phyloP scores from a whole-genome alignment of 2,113 vertebrate species.

The Strix aluco region DNA sequence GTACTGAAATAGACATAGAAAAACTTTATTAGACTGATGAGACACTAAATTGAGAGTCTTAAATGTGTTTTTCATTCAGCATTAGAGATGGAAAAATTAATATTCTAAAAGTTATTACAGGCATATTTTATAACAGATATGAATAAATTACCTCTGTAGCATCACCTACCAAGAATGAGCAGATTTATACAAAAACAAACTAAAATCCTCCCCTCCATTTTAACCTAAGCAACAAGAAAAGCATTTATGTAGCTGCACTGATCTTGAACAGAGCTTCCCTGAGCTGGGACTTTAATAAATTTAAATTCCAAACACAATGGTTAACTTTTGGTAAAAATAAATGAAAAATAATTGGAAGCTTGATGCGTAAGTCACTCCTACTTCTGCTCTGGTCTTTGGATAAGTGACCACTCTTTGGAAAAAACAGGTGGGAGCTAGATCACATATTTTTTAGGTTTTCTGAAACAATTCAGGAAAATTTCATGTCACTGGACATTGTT shows the following conservation, averaged over 20 bases:
- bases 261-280: not conserved
- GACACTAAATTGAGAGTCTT: not conserved
- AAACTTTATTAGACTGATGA: not conserved
- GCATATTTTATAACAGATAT: not conserved
- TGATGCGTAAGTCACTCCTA: not conserved
- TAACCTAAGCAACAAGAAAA: not conserved
- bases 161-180: not conserved
- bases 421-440: not conserved
- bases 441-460: not conserved
- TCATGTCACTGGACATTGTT: not conserved
- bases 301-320: not conserved
- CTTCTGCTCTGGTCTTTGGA: not conserved
- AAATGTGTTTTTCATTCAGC: not conserved
- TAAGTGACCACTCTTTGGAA: not conserved
- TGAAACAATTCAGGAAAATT: not conserved
- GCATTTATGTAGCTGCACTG: not conserved
- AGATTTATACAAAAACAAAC: not conserved
- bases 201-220: not conserved
- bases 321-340: not conserved
- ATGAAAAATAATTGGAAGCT: not conserved
- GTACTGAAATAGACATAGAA: not conserved
- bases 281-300: not conserved
- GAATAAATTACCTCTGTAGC: not conserved
- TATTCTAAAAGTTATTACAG: not conserved
- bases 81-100: not conserved